A percentile compares a stretch with the other conserved stretches of the same genome.
Conservation (phyloP, 1,140 invertebrate species). For the Drosophila teissieri region DNA sequence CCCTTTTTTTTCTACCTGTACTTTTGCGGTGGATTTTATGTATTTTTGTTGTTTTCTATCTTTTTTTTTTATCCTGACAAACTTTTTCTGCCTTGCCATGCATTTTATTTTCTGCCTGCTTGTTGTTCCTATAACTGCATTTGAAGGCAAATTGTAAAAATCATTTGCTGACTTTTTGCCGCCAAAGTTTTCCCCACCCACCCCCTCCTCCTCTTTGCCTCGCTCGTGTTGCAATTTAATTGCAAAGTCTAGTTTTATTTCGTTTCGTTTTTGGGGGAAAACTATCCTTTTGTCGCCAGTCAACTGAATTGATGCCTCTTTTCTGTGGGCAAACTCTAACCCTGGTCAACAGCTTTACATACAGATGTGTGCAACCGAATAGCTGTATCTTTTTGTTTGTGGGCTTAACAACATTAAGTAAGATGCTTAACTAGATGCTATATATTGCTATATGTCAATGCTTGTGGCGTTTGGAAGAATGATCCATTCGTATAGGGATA, state of each 20-base stretch:
- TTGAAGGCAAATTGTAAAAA: slow-evolving; percentile 60
- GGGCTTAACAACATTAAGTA: neutral
- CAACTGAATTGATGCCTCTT: slow-evolving; percentile 56
- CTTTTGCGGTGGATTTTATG: slow-evolving; percentile 27
- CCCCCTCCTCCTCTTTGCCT: neutral
- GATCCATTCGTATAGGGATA: no score
- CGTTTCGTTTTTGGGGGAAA: slow-evolving; percentile 41
- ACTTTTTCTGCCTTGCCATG: slow-evolving; percentile 39
- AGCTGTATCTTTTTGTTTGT: neutral
- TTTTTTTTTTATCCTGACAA: neutral
- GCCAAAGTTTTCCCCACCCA: slow-evolving; percentile 21
- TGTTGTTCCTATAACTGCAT: slow-evolving; percentile 42
- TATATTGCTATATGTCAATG: no score
- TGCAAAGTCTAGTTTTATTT: slow-evolving; percentile 64
- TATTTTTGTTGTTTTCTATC: slow-evolving; percentile 1
- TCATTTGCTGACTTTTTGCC: slow-evolving; percentile 68
- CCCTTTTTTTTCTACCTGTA: slow-evolving; percentile 43
- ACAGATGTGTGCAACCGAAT: neutral
- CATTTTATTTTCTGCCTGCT: slow-evolving; percentile 44
- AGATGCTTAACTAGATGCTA: no score
- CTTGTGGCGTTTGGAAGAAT: no score
- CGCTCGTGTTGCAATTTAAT: slow-evolving; percentile 59
- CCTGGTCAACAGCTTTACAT: neutral
- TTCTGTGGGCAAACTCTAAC: neutral
- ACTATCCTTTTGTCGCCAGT: slow-evolving; percentile 41